Evolutionary conservation across 2,797 vertebrate genomes (phyloP), one percentile per base, ranked within the genome.

Genomic region (Erethizon dorsatum): DNA sequence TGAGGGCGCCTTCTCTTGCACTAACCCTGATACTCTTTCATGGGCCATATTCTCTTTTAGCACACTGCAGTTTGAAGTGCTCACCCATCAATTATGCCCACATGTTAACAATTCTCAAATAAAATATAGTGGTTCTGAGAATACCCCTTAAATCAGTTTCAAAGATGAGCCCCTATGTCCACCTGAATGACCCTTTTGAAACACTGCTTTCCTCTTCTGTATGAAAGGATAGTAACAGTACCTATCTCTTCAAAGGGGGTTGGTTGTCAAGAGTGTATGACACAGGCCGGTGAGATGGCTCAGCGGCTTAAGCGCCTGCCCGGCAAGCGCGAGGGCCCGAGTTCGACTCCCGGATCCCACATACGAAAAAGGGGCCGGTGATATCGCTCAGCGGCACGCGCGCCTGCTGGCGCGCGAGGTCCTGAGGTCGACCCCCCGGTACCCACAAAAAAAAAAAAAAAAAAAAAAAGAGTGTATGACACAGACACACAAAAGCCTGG

Each of bases 381-480:
- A n/a, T n/a, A n/a, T n/a, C n/a, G n/a, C n/a, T n/a, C n/a, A n/a
- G n/a, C n/a, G n/a, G n/a, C n/a, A n/a, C n/a, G n/a, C n/a, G n/a
- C n/a, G n/a, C n/a, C n/a, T n/a, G n/a, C n/a, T n/a, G n/a, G n/a
- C n/a, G n/a, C n/a, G n/a, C n/a, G n/a, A n/a, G n/a, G n/a, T n/a
- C n/a, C n/a, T n/a, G n/a, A n/a, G n/a, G n/a, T n/a, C n/a, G n/a
- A n/a, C n/a, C n/a, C n/a, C n/a, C n/a, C n/a, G n/a, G n/a, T n/a
- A n/a, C n/a, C n/a, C n/a, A n/a, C n/a, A n/a, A n/a, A n/a, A n/a
- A n/a, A n/a, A n/a, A n/a, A n/a, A n/a, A n/a, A n/a, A n/a, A n/a
- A n/a, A n/a, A n/a, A n/a, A n/a, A n/a, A n/a, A 71, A 95, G 57
- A 86, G 57, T 85, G 52, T n/a, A 59, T 45, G 80, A 67, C 37